phyloP scores from a whole-genome alignment of 2,888 invertebrate species.

The Oithona nana region DNA sequence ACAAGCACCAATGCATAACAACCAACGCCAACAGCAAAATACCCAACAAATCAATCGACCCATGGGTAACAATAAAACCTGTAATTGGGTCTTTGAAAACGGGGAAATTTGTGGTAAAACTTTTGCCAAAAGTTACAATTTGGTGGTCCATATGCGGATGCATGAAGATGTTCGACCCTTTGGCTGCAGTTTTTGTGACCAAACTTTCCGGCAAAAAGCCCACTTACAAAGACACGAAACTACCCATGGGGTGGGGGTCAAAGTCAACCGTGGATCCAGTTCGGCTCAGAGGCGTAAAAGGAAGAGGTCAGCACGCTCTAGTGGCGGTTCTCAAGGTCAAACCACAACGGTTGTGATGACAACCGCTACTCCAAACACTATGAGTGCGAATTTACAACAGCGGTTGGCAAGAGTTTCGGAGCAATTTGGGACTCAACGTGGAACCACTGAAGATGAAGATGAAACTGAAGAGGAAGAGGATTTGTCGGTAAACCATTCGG shows the following conservation, averaged over 20 bases:
- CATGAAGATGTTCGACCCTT: slow-evolving; percentile 15
- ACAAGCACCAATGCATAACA: not conserved
- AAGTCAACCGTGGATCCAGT: not conserved
- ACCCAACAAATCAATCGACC: not conserved
- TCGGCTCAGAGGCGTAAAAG: not conserved
- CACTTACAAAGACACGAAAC: slow-evolving; percentile 16
- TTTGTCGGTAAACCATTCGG: not conserved
- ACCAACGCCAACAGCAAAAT: not conserved
- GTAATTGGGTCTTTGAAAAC: slow-evolving; percentile 16
- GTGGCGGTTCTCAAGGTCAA: not conserved
- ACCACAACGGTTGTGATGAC: not conserved
- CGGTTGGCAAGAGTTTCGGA: not conserved
- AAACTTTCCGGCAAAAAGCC: slow-evolving; percentile 15
- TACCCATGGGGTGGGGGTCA: slow-evolving; percentile 10
- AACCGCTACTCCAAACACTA: not conserved
- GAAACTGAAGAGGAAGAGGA: not conserved
- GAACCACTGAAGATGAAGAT: not conserved
- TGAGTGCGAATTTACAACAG: not conserved
- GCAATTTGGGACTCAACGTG: not conserved
- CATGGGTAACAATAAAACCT: slow-evolving; percentile 15
- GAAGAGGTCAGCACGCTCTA: not conserved
- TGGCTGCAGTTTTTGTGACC: slow-evolving; percentile 12
- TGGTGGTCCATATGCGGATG: slow-evolving; percentile 16
- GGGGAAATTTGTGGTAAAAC: slow-evolving; percentile 14
- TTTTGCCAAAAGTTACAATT: slow-evolving; percentile 12